These are phyloP conservation scores for Gallinago undulata DNA, from an alignment of 2,113 vertebrate genomes.

Conservation along the genomic window DNA sequence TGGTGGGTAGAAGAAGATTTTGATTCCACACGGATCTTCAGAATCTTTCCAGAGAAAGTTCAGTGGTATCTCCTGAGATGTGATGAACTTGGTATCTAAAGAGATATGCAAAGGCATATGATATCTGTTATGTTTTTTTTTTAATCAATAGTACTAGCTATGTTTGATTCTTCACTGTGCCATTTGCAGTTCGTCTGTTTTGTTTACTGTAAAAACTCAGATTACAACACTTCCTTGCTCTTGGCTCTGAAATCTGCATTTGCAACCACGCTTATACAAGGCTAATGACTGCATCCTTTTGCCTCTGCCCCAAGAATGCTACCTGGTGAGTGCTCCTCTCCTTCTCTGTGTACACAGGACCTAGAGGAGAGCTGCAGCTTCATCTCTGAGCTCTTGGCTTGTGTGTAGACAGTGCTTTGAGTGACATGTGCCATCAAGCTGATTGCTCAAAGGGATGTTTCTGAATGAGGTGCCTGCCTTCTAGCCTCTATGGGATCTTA, in stretches of 20 bases:
- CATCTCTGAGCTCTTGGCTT: not conserved
- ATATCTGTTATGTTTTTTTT: not conserved
- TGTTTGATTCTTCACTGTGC: not conserved
- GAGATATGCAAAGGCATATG: no score
- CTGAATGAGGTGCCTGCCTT: not conserved
- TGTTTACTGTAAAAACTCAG: not conserved
- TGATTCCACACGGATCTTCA: not conserved
- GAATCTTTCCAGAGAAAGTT: not conserved
- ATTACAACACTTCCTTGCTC: not conserved
- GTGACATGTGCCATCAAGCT: fast-evolving
- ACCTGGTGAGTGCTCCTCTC: not conserved
- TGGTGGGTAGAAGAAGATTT: not conserved
- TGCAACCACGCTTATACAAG: not conserved
- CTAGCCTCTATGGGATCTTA: not conserved
- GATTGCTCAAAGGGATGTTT: not conserved
- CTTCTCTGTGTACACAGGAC: not conserved
- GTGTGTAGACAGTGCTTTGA: not conserved
- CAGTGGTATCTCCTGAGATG: not conserved
- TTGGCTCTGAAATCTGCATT: not conserved
- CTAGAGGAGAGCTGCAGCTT: not conserved
- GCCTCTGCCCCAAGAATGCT: not conserved
- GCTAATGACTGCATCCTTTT: not conserved
- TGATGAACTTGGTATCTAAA: not conserved
- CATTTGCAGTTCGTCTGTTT: not conserved
- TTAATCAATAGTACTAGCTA: not conserved